Conservation (phyloP, 2,113 vertebrate genomes). For the Parus major region DNA sequence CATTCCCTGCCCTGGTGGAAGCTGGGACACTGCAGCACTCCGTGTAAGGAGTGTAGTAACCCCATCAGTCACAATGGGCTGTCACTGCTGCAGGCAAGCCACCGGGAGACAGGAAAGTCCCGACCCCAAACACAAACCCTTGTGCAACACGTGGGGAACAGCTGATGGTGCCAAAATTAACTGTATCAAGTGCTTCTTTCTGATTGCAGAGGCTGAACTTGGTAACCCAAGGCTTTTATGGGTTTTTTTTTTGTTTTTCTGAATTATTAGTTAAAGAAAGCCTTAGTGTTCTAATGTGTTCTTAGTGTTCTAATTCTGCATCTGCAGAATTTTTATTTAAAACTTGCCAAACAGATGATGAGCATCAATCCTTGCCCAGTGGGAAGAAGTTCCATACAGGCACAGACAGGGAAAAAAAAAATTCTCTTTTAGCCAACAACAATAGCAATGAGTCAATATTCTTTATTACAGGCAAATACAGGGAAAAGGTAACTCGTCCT, state of each 20-base stretch:
- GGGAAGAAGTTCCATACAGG: background rate
- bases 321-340: background rate
- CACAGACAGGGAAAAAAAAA: background rate
- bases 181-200: background rate
- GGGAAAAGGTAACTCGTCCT: background rate
- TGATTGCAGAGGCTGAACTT: background rate
- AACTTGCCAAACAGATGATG: background rate
- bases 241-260: background rate
- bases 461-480: background rate
- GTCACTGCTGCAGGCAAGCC: background rate
- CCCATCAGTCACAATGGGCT: background rate
- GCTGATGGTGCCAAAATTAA: background rate
- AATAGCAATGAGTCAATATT: background rate
- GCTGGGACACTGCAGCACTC: background rate
- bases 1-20: background rate
- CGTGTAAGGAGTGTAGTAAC: background rate
- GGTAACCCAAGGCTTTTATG: background rate
- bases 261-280: background rate
- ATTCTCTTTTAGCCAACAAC: accelerated
- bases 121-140: background rate
- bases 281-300: background rate
- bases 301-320: background rate
- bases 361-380: background rate
- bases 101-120: background rate
- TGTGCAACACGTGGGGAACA: background rate